Conservation (phyloP, 2,797 vertebrate genomes). For the Discoglossus pictus region DNA sequence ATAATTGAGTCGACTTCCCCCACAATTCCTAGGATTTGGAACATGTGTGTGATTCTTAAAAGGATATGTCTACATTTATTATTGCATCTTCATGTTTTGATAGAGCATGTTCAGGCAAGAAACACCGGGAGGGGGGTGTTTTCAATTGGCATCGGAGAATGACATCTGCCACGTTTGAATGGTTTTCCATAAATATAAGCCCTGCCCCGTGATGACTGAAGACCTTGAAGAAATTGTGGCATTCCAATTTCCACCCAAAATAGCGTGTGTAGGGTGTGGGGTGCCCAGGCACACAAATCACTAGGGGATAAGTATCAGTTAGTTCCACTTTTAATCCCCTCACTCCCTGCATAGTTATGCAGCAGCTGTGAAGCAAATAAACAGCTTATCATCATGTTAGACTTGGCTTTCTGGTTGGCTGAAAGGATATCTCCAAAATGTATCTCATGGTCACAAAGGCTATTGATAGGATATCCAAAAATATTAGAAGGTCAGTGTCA, state of each 20-base stretch:
- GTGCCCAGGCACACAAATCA: conserved; percentile 50
- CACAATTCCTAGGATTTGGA: too few relatives aligned
- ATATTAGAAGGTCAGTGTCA: conserved; percentile 37
- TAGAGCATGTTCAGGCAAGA: conserved; percentile 21
- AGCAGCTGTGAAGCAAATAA: conserved; percentile 55
- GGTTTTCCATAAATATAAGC: conserved; percentile 32
- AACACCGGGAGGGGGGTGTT: conserved; percentile 11
- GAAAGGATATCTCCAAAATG: conserved; percentile 42
- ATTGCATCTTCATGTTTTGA: neutral
- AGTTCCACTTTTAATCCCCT: conserved; percentile 53
- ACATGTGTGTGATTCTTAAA: too few relatives aligned
- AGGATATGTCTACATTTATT: neutral
- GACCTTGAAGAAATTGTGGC: conserved; percentile 46
- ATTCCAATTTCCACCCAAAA: conserved; percentile 38
- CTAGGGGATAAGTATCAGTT: conserved; percentile 59
- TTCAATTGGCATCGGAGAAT: conserved; percentile 32
- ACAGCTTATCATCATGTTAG: conserved; percentile 50
- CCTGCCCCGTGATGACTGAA: conserved; percentile 38
- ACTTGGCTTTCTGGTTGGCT: conserved; percentile 35
- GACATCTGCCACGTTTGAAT: conserved; percentile 34
- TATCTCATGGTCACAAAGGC: conserved; percentile 25
- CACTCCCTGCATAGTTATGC: conserved; percentile 53
- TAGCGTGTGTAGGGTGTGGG: conserved; percentile 32
- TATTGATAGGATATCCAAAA: neutral
- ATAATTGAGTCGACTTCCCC: too few relatives aligned